Base-by-base conservation (phyloP, 2,113 vertebrate species). In the Malurus elegans region DNA sequence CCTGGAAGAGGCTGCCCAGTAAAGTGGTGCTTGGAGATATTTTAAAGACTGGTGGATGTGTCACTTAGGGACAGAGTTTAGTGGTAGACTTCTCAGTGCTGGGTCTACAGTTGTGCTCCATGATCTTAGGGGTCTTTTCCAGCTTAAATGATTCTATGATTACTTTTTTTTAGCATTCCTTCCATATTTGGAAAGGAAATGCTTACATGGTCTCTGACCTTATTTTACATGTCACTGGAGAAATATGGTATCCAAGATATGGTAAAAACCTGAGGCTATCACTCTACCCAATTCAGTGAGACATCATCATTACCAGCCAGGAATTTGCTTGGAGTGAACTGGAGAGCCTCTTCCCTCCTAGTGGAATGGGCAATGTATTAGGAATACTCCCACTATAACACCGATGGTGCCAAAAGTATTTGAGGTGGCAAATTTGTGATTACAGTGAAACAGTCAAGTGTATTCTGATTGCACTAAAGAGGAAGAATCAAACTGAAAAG, bases 81-180 rank as follows among this genome's bases (percentile, higher is more conserved):
- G 31, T 48, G 38, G 14, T 64, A n/a, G 15, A 20, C 38, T 9
- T 61, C 12, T n/a, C 56, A 34, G 25, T 51, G 13, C 7, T 40
- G 51, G 23, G 4, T 58, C 36, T 53, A 14, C 1, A 25, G 50
- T 23, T 60, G 67, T 17, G n/a, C 19, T 31, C 0, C 0, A 29
- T 62, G 4, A 48, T 38, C 56, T 57, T 32, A 40, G 28, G 26
- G 26, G 18, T 58, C 61, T 70, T 70, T 70, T 65, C 26, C 31
- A 65, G 48, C 38, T 28, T 26, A 25, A 44, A 38, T 2, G 13
- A 42, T 61, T 69, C 36, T 47, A 0, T 53, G 36, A 36, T 61
- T 66, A 9, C 3, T 1, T 75, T 88, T 88, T 57, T 9, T 11
- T 75, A 32, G 19, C 18, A 15, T 61, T 66, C 13, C 69, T 56